phyloP scores from a whole-genome alignment of 2,797 vertebrate species.

The Macroramphosus scolopax region DNA sequence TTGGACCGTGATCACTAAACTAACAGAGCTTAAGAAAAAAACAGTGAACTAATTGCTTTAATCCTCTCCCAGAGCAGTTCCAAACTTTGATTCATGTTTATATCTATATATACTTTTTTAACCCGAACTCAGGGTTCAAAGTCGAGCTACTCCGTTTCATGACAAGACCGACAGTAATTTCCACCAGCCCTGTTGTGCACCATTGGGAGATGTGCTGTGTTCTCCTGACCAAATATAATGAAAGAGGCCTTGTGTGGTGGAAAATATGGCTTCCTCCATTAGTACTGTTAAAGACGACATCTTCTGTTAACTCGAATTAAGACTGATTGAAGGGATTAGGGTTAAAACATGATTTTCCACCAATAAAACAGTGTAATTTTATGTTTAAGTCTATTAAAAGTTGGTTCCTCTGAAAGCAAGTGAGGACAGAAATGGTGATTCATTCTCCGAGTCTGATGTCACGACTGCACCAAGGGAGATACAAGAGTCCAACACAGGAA shows the following conservation, averaged over 20 bases:
- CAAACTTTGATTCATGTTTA: conserved; percentile 35
- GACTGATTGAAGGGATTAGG: neutral
- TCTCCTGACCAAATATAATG: conserved; percentile 39
- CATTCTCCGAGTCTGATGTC: too few species aligned
- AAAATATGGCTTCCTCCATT: conserved; percentile 22
- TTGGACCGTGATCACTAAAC: conserved; percentile 36
- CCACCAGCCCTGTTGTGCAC: conserved; percentile 20
- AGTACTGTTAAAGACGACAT: conserved; percentile 31
- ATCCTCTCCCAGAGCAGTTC: conserved; percentile 26
- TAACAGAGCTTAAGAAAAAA: conserved; percentile 19
- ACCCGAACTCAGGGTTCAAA: conserved; percentile 35
- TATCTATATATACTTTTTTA: conserved; percentile 37
- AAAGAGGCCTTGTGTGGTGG: conserved; percentile 21
- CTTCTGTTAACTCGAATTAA: too few species aligned
- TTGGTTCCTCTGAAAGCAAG: too few species aligned
- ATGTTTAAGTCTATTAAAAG: too few species aligned
- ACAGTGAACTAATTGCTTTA: conserved; percentile 27
- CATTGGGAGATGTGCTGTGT: conserved; percentile 33
- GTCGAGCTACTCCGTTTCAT: conserved; percentile 23
- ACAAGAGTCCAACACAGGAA: too few species aligned
- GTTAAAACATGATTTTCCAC: neutral
- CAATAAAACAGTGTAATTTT: too few species aligned
- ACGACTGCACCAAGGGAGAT: too few species aligned
- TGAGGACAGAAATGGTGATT: too few species aligned
- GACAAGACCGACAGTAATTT: conserved; percentile 42